These are phyloP conservation scores for Drosophila sproati DNA, from an alignment of 1,140 invertebrate genomes.

Conservation along the genomic window DNA sequence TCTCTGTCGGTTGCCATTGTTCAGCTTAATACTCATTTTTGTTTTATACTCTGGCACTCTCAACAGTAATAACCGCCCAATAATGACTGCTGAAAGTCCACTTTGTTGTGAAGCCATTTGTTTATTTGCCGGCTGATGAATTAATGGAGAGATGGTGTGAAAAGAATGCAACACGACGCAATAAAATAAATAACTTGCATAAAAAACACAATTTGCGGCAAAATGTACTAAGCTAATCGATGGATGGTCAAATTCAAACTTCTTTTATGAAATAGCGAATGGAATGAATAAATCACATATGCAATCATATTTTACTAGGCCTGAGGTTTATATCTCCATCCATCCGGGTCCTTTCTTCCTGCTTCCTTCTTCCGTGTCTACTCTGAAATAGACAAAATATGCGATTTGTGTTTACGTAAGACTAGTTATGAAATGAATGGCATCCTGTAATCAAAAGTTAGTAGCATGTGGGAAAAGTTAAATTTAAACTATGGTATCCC, in stretches of 20 bases:
- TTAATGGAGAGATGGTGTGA: conserved; percentile 62
- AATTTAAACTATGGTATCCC: background rate
- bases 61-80: conserved; percentile 56
- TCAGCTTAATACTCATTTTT: conserved; percentile 57
- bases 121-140: conserved; percentile 67
- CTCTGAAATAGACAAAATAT: too few relatives aligned
- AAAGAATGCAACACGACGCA: conserved; percentile 30
- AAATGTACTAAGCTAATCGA: background rate
- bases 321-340: too few relatives aligned
- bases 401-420: too few relatives aligned
- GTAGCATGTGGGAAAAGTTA: background rate
- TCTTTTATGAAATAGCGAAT: too few relatives aligned
- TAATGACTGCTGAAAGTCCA: conserved; percentile 76
- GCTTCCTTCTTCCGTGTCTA: too few relatives aligned
- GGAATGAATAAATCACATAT: too few relatives aligned
- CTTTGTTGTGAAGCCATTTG: conserved; percentile 66
- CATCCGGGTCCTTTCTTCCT: too few relatives aligned
- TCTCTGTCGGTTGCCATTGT: conserved; percentile 35
- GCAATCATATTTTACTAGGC: too few relatives aligned
- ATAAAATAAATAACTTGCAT: conserved; percentile 4
- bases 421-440: background rate
- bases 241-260: too few relatives aligned
- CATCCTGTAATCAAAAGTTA: background rate
- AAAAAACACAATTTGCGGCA: conserved; percentile 1
- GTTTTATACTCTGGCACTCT: conserved; percentile 42